These are phyloP conservation scores for Ptycholaimellus sp. DNA, from an alignment of 2,888 invertebrate genomes.

Conservation along the genomic window DNA sequence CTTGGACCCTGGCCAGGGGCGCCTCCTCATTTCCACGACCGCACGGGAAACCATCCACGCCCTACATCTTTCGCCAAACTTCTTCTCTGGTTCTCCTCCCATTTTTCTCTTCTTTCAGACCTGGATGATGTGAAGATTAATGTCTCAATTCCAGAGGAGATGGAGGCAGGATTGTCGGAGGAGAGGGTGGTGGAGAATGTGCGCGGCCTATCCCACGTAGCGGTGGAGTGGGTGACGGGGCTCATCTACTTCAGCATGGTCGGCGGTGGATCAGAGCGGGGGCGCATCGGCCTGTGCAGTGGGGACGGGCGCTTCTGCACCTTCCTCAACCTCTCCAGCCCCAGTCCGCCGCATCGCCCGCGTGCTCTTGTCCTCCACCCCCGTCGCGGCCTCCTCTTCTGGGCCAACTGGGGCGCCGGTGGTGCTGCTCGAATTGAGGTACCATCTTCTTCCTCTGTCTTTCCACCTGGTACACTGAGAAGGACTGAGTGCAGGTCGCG, in stretches of 20 bases:
- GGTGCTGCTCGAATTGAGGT: no score
- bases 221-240: slow-evolving; percentile 12
- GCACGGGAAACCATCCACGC: not conserved
- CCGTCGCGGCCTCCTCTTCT: slow-evolving; percentile 9
- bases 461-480: no score
- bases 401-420: slow-evolving; percentile 26
- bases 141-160: no score
- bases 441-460: no score
- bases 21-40: not conserved
- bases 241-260: slow-evolving; percentile 11
- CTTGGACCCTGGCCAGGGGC: no score
- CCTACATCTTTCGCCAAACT: no score
- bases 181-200: slow-evolving; percentile 8
- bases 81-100: no score
- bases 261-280: slow-evolving; percentile 8
- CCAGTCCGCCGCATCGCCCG: slow-evolving; percentile 6
- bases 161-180: no score
- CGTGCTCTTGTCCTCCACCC: slow-evolving; percentile 13
- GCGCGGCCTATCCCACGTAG: slow-evolving; percentile 10
- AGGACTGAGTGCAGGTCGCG: not conserved
- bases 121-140: no score
- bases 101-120: no score
- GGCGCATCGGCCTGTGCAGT: slow-evolving; percentile 11
- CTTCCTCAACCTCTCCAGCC: no score
- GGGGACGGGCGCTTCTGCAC: slow-evolving; percentile 11